Conservation (phyloP, 2,113 vertebrate genomes). For the Stomatorhinus ivindoensis region DNA sequence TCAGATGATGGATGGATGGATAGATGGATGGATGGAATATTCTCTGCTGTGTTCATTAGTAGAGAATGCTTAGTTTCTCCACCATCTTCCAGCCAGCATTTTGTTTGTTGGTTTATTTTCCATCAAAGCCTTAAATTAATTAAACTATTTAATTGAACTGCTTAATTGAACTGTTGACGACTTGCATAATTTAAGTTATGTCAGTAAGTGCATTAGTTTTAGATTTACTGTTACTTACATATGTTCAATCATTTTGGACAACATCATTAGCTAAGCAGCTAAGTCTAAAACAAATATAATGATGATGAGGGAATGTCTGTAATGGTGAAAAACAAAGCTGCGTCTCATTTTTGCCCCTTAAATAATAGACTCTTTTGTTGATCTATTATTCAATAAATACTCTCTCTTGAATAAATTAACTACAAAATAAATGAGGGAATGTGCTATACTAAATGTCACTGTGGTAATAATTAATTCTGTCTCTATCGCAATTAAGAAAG, state of each 20-base stretch:
- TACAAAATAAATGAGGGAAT: neutral
- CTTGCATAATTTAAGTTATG: neutral
- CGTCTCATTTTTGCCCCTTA: neutral
- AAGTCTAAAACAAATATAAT: neutral
- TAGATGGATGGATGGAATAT: neutral
- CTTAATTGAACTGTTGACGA: neutral
- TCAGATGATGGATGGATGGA: neutral
- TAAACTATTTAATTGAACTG: neutral
- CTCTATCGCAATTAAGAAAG: neutral
- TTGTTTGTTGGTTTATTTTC: neutral
- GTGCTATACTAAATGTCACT: neutral
- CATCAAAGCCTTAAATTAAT: neutral
- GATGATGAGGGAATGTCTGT: neutral
- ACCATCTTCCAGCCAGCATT: neutral
- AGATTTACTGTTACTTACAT: neutral
- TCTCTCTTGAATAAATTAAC: neutral
- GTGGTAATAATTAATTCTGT: neutral
- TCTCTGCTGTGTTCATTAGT: neutral
- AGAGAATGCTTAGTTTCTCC: neutral
- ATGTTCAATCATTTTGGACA: neutral
- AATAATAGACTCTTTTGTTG: neutral
- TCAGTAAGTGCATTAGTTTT: neutral
- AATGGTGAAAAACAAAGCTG: neutral
- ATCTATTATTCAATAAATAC: neutral
- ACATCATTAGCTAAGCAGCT: neutral